Evolutionary conservation across 2,888 invertebrate genomes (phyloP).

Genomic region (Thyatira batis): DNA sequence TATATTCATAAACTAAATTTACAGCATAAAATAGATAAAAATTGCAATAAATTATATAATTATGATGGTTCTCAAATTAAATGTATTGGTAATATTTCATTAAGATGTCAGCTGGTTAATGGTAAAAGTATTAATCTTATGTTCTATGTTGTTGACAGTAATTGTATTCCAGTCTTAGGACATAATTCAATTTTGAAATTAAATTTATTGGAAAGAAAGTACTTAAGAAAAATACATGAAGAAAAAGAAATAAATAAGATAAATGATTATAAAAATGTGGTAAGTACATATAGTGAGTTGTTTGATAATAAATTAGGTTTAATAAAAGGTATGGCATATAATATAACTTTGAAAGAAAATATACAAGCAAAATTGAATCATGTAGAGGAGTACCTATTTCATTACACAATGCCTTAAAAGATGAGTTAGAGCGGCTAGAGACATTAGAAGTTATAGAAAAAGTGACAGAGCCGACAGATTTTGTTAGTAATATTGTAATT

Average conservation of each 20-base stretch:
- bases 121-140: not conserved
- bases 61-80: not conserved
- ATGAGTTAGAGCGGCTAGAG: slow-evolving; percentile 12
- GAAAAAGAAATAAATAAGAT: too few relatives aligned
- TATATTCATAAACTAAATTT: not conserved
- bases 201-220: not conserved
- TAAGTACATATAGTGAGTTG: slow-evolving; percentile 10
- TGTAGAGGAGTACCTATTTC: slow-evolving; percentile 10
- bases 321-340: not conserved
- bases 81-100: not conserved
- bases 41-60: not conserved
- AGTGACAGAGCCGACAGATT: not conserved
- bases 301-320: slow-evolving; percentile 9
- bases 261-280: slow-evolving; percentile 5
- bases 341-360: not conserved
- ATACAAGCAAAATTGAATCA: slow-evolving; percentile 3
- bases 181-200: not conserved
- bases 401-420: slow-evolving; percentile 8
- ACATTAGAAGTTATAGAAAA: slow-evolving; percentile 12
- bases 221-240: not conserved
- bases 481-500: slow-evolving; percentile 7
- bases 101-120: not conserved
- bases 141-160: not conserved
- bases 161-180: not conserved
- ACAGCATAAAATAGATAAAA: not conserved